These are phyloP conservation scores for Archips crataeganus DNA, from an alignment of 2,888 invertebrate species.

Conservation along the genomic window DNA sequence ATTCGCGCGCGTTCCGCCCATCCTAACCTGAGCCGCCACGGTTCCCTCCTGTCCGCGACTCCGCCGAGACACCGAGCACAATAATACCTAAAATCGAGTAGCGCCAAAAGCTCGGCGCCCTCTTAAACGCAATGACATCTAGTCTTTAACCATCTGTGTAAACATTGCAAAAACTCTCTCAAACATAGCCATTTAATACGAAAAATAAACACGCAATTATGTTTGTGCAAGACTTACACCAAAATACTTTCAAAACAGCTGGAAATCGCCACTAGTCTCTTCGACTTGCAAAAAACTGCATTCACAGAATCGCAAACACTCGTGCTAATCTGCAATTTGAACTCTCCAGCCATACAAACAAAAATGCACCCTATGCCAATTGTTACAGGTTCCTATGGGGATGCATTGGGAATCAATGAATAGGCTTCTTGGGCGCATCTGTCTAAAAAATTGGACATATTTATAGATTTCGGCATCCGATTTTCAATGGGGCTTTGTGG, in stretches of 20 bases:
- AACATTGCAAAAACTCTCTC: constrained; percentile 49
- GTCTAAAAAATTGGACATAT: constrained; percentile 45
- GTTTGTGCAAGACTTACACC: not conserved
- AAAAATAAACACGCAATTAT: not conserved
- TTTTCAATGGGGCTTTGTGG: constrained; percentile 46
- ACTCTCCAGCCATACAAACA: not conserved
- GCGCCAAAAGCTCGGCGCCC: too few relatives aligned
- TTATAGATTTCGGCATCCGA: constrained; percentile 46
- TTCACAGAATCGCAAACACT: constrained; percentile 48
- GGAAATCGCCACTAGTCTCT: constrained; percentile 44
- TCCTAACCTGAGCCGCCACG: too few relatives aligned
- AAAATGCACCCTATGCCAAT: not conserved
- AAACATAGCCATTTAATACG: constrained; percentile 28
- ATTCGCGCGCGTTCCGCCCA: too few relatives aligned
- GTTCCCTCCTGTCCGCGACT: too few relatives aligned
- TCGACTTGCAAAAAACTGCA: constrained; percentile 46
- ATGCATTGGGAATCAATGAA: constrained; percentile 30
- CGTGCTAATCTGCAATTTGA: constrained; percentile 40
- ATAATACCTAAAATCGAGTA: too few relatives aligned
- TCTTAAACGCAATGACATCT: too few relatives aligned
- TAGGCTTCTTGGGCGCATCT: constrained; percentile 42
- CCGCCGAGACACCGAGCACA: too few relatives aligned
- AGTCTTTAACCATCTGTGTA: too few relatives aligned
- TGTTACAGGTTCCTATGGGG: not conserved
- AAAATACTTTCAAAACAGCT: constrained; percentile 2